A percentile compares a stretch with the other conserved stretches of the same genome.
phyloP scores from a whole-genome alignment of 2,797 vertebrate genomes.

The Sparus aurata region DNA sequence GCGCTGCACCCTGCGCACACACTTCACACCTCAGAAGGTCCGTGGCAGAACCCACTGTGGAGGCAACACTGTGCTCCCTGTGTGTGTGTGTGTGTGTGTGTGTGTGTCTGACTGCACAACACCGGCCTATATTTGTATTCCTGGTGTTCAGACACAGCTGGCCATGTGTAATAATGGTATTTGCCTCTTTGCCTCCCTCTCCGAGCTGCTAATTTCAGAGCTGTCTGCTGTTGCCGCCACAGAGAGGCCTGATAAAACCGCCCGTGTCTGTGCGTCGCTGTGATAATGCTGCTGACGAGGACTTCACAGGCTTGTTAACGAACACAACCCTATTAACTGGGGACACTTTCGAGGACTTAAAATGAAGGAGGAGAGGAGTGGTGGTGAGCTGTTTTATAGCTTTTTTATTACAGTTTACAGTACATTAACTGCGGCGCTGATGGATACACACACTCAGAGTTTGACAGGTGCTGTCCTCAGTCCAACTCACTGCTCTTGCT shows the following conservation, averaged over 20 bases:
- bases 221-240: conserved; percentile 51
- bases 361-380: conserved; percentile 34
- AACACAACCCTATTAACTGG: conserved; percentile 66
- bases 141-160: conserved; percentile 67
- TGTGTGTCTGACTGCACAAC: conserved; percentile 44
- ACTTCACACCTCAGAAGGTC: conserved; percentile 67
- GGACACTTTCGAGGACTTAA: conserved; percentile 53
- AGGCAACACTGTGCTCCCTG: conserved; percentile 28
- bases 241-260: conserved; percentile 59
- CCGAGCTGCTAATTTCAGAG: conserved; percentile 65
- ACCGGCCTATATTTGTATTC: conserved; percentile 37
- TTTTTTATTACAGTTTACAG: conserved; percentile 60
- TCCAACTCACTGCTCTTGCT: background rate
- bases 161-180: conserved; percentile 66
- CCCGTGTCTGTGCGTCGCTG: conserved; percentile 39
- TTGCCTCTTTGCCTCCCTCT: conserved; percentile 52
- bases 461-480: conserved; percentile 44
- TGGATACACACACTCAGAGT: conserved; percentile 16
- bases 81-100: background rate
- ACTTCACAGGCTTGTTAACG: conserved; percentile 68
- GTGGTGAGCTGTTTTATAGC: conserved; percentile 43
- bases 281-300: conserved; percentile 57
- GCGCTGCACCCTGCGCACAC: conserved; percentile 49
- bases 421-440: conserved; percentile 44
- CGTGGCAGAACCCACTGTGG: conserved; percentile 37